phyloP scores from a whole-genome alignment of 2,888 invertebrate genomes.

The Lymantria monacha region DNA sequence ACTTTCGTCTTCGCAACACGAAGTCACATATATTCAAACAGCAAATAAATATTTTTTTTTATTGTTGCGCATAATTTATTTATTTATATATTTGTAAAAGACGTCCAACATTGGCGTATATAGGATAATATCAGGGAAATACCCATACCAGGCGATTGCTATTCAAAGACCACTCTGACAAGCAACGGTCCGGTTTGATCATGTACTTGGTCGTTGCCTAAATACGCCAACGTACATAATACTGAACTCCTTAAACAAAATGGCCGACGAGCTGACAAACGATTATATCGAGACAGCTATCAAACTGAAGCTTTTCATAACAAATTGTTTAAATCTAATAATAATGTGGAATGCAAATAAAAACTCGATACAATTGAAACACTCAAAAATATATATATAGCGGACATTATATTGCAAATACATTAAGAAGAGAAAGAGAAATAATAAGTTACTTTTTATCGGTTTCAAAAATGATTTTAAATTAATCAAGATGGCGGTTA shows the following conservation, averaged over 20 bases:
- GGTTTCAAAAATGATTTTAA: no score
- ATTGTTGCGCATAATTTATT: slow-evolving; percentile 43
- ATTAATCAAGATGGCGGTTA: no score
- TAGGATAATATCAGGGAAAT: neutral
- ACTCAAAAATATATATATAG: slow-evolving; percentile 48
- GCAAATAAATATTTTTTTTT: slow-evolving; percentile 48
- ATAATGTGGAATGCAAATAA: slow-evolving; percentile 75
- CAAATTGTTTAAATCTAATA: slow-evolving; percentile 46
- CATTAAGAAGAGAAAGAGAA: no score
- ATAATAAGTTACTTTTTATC: no score
- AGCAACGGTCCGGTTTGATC: neutral
- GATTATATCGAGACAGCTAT: neutral
- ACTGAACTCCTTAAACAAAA: slow-evolving; percentile 43
- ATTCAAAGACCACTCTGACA: no score
- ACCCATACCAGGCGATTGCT: no score
- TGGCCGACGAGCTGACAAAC: neutral
- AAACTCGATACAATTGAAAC: slow-evolving; percentile 45
- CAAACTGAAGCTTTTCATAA: slow-evolving; percentile 32
- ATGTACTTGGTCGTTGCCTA: slow-evolving; percentile 1
- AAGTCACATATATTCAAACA: slow-evolving; percentile 64
- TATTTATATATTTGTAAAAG: slow-evolving; percentile 46
- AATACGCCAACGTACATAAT: slow-evolving; percentile 39
- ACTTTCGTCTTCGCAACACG: slow-evolving; percentile 64
- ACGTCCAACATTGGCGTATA: slow-evolving; percentile 10
- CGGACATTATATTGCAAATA: no score